A percentile compares a stretch with the other conserved stretches of the same genome.
These are phyloP conservation scores for Tachina grossa DNA, from an alignment of 2,888 invertebrate genomes.

Conservation along the genomic window DNA sequence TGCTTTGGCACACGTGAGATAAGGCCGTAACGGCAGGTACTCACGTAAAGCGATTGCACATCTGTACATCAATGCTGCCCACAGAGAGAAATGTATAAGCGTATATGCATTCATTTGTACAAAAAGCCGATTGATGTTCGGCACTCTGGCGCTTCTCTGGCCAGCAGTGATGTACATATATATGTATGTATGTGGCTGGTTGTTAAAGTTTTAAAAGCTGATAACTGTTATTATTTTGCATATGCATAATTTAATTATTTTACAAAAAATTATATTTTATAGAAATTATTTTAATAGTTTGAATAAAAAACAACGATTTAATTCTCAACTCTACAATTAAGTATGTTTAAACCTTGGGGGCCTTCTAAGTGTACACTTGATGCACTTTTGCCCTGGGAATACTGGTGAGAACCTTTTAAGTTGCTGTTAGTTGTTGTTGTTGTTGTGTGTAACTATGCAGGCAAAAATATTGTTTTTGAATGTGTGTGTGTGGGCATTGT, in stretches of 20 bases:
- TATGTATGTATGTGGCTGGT: not conserved
- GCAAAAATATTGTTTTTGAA: not conserved
- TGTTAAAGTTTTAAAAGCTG: not conserved
- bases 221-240: not conserved
- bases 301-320: not conserved
- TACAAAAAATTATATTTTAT: too few species aligned
- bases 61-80: too few species aligned
- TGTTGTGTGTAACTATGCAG: not conserved
- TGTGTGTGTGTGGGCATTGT: not conserved
- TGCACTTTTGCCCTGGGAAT: conserved; percentile 60
- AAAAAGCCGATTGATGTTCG: too few species aligned
- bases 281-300: not conserved
- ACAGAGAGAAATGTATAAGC: too few species aligned
- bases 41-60: too few species aligned
- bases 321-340: not conserved
- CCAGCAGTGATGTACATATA: too few species aligned
- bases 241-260: too few species aligned
- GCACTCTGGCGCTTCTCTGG: too few species aligned
- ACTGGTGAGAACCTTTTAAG: conserved; percentile 41
- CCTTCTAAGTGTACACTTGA: conserved; percentile 7
- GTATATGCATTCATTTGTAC: too few species aligned
- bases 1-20: too few species aligned
- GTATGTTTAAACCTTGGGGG: not conserved
- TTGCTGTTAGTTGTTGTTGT: conserved; percentile 1
- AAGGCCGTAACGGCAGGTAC: too few species aligned